A percentile compares a stretch with the other conserved stretches of the same genome.
Evolutionary conservation across 2,888 invertebrate species (phyloP).

Genomic region (Leuctra nigra): DNA sequence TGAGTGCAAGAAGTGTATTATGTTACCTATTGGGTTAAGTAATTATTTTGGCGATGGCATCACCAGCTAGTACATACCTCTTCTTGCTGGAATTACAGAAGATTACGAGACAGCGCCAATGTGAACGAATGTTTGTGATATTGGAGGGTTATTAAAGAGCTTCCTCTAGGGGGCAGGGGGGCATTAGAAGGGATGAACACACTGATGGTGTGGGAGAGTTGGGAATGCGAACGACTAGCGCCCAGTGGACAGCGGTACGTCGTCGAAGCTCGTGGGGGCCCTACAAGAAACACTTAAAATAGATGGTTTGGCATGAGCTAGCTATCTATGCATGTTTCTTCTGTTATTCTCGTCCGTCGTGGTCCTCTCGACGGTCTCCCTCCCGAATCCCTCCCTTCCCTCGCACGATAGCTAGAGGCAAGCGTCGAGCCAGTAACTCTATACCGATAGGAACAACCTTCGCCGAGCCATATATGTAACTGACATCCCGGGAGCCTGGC

Average conservation of each 20-base stretch:
- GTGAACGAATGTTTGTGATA: neutral
- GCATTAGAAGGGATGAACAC: neutral
- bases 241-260: too few species aligned
- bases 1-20: too few species aligned
- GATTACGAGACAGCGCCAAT: neutral
- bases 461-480: constrained; percentile 26
- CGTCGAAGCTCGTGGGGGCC: too few species aligned
- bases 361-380: neutral
- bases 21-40: too few species aligned
- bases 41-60: too few species aligned
- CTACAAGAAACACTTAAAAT: constrained; percentile 21
- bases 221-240: neutral
- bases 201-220: neutral
- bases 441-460: constrained; percentile 10
- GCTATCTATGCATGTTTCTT: constrained; percentile 15
- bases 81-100: neutral
- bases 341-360: constrained; percentile 21
- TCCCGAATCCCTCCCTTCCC: constrained; percentile 2
- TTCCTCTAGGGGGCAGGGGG: too few species aligned
- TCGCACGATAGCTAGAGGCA: neutral
- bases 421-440: constrained; percentile 12
- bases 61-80: neutral
- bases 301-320: constrained; percentile 17
- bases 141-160: neutral
- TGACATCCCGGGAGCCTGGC: constrained; percentile 19